Base-by-base conservation (phyloP, 2,113 vertebrate genomes). In the Strix aluco region DNA sequence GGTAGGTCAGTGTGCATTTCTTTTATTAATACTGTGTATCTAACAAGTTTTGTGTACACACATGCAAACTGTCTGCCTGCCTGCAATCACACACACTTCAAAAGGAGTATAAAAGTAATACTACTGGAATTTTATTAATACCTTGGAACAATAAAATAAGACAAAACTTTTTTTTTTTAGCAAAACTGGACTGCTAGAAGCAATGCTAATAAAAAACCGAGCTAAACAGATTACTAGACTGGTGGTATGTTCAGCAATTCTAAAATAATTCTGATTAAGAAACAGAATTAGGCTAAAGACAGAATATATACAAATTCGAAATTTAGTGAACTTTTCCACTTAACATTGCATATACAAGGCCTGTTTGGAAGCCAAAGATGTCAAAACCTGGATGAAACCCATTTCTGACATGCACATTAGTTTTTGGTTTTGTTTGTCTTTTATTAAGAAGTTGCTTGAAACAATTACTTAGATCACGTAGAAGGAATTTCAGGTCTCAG, bases 121-220 rank as follows among this genome's bases (percentile, higher is more conserved):
- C 26, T 40, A 75, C 8, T 82, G 70, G 92, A 91, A 77, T 75
- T 94, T 94, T 88, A 89, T 94, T 96, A 92, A 83, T 95, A 95
- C 46, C 74, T 96, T 79, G 86, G 95, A 86, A 63, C 19, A 87
- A 38, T 59, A 84, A 63, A 96, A 58, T 73, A 77, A 92, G 26
- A 55, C 34, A 51, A 92, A 93, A 66, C 44, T 82, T 96, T 21
- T 47, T 47, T 94, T 85, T 96, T 96, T 97, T 94, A 80, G 55
- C 81, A 88, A 95, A 97, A 92, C 91, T 96, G 90, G 72, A 89
- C 74, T 96, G 61, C 90, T 96, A 94, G 79, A 74, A 89, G 20
- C 40, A 88, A 77, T 94, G 75, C 17, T 88, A 80, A 77, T 97
- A 16, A 69, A 63, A 85, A 42, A 1, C 38, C 42, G 52, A 42